Percentiles rank a stretch among this genome's conserved stretches.
Conservation (phyloP, 2,888 invertebrate species). For the Tolmerus cingulatus region DNA sequence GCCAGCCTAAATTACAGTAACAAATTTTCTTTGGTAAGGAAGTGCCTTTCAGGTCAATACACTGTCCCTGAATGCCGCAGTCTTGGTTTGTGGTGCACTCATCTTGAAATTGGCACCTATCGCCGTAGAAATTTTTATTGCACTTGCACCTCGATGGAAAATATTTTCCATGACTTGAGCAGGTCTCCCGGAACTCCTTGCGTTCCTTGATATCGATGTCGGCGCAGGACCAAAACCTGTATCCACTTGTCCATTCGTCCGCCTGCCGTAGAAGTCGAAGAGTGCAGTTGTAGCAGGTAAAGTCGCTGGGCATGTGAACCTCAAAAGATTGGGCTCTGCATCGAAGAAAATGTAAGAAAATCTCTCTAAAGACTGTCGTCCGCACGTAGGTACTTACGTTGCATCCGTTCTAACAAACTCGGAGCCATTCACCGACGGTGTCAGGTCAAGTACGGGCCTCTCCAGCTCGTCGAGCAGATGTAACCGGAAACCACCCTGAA, state of each 20-base stretch:
- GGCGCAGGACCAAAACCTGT: conserved; percentile 95
- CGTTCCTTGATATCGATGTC: conserved; percentile 86
- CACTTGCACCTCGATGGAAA: conserved; percentile 82
- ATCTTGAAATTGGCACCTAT: conserved; percentile 86
- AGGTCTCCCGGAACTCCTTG: conserved; percentile 81
- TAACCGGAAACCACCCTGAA: conserved; percentile 89
- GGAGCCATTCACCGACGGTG: conserved; percentile 80
- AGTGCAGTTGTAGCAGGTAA: conserved; percentile 88
- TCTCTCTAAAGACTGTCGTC: background rate
- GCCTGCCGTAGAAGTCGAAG: conserved; percentile 89
- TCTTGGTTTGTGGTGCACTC: conserved; percentile 87
- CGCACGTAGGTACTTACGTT: conserved; percentile 73
- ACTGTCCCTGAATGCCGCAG: conserved; percentile 86
- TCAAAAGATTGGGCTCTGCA: conserved; percentile 81
- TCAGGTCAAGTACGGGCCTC: conserved; percentile 83
- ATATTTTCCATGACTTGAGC: conserved; percentile 84
- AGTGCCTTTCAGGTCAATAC: conserved; percentile 81
- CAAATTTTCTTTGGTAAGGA: conserved; percentile 84
- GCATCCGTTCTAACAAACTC: conserved; percentile 84
- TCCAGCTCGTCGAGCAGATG: conserved; percentile 87
- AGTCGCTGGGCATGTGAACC: conserved; percentile 81
- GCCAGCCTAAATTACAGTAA: conserved; percentile 90
- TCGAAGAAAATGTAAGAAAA: conserved; percentile 4
- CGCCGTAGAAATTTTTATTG: conserved; percentile 80
- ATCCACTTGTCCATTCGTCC: conserved; percentile 84